Percentiles rank a stretch among this genome's conserved stretches.
Evolutionary conservation across 2,113 vertebrate species (phyloP).

Genomic region (Scophthalmus maximus): DNA sequence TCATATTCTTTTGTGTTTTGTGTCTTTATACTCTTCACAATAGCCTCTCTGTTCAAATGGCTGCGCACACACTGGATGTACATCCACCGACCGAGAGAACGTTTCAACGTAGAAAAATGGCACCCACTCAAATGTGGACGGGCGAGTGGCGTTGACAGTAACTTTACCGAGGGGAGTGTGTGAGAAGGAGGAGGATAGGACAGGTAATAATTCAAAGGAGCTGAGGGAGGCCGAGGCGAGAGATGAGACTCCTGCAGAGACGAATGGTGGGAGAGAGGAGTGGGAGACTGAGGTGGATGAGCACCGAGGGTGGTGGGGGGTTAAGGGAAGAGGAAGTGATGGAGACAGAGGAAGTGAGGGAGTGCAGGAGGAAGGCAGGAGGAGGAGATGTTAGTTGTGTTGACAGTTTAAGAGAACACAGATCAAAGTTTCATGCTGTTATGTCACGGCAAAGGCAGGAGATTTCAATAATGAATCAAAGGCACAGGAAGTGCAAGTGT

Average conservation of each 20-base stretch:
- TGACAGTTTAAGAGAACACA: slow-evolving; percentile 76
- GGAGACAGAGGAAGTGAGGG: slow-evolving; percentile 6
- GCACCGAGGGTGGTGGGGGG: slow-evolving; percentile 4
- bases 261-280: slow-evolving; percentile 24
- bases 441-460: slow-evolving; percentile 73
- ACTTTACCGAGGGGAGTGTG: neutral
- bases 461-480: slow-evolving; percentile 74
- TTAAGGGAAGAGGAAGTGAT: slow-evolving; percentile 2
- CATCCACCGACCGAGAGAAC: slow-evolving; percentile 4
- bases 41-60: slow-evolving; percentile 13
- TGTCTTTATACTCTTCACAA: slow-evolving; percentile 25
- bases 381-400: slow-evolving; percentile 66
- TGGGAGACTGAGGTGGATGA: neutral
- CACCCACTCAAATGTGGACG: slow-evolving; percentile 45
- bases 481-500: slow-evolving; percentile 28
- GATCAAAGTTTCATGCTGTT: slow-evolving; percentile 81
- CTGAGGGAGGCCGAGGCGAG: slow-evolving; percentile 25
- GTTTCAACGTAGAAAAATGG: slow-evolving; percentile 40
- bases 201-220: slow-evolving; percentile 48
- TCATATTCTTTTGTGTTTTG: neutral
- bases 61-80: slow-evolving; percentile 5
- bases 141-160: slow-evolving; percentile 15
- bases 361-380: slow-evolving; percentile 14
- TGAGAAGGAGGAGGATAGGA: slow-evolving; percentile 43
- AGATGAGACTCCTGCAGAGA: slow-evolving; percentile 42